Evolutionary conservation across 2,888 invertebrate genomes (phyloP).

Genomic region (Apamea crenata): DNA sequence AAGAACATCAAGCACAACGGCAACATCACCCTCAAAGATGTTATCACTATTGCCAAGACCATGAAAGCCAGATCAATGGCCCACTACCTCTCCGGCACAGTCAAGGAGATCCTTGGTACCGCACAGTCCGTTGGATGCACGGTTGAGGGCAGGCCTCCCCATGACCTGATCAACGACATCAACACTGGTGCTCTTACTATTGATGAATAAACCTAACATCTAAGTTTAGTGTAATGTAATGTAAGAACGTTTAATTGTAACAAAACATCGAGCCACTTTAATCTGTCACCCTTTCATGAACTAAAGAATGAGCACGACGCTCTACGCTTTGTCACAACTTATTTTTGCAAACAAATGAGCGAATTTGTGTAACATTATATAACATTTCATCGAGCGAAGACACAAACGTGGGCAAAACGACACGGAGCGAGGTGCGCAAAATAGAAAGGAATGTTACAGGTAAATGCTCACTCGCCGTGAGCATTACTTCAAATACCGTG

Average conservation of each 20-base stretch:
- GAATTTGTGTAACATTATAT: not conserved
- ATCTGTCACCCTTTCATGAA: too few species aligned
- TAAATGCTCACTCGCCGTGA: not conserved
- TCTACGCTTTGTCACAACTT: not conserved
- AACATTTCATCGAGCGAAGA: not conserved
- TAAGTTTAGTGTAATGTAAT: too few species aligned
- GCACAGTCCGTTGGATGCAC: conserved; percentile 97
- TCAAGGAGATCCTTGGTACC: conserved; percentile 98
- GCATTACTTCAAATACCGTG: too few species aligned
- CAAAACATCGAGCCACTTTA: not conserved
- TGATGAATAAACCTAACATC: conserved; percentile 86
- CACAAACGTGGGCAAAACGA: not conserved
- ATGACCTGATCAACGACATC: conserved; percentile 98
- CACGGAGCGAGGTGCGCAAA: not conserved
- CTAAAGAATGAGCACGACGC: too few species aligned
- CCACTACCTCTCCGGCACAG: conserved; percentile 96
- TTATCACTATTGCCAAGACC: conserved; percentile 96
- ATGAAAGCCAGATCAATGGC: conserved; percentile 99
- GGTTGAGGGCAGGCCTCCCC: conserved; percentile 97
- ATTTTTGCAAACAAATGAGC: too few species aligned
- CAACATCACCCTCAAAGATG: conserved; percentile 98
- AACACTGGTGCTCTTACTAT: conserved; percentile 94
- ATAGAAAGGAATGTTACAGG: not conserved
- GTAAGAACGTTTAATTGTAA: not conserved
- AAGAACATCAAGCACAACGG: conserved; percentile 99